Evolutionary conservation across 2,113 vertebrate genomes (phyloP), one percentile per base, ranked within the genome.

Genomic region (Theropithecus gelada): DNA sequence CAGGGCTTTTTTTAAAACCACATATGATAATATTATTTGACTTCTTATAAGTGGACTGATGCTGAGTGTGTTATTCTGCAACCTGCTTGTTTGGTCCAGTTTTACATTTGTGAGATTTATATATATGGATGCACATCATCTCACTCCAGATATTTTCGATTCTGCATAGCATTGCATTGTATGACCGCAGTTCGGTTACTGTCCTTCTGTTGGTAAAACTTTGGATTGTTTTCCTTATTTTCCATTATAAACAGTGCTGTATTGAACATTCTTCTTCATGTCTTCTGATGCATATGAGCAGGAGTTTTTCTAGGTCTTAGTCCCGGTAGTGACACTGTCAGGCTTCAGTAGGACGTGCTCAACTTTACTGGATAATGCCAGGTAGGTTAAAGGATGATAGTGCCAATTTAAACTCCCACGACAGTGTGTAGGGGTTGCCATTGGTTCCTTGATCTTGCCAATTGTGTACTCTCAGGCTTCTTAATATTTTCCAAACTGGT

Each of bases 1-100:
- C n/a, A 75, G 90, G 55, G 72, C 38, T 90, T 94, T 81, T 92
- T 85, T 90, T 2, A 3, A 78, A 91, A 55, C 80, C 70, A 40
- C 35, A 40, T 2, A 23, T 8, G 40, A n/a, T 57, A 84, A 22
- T 52, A n/a, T 57, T 38, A 13, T 32, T 66, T 48, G 14, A 14
- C 40, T 73, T 68, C 35, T 35, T 40, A 30, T 40, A 59, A 84
- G 52, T 27, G 27, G 40, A 70, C 9, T 88, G 48, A 18, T 11
- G 68, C 66, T 80, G 78, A 93, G 27, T 22, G 27, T 23, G 18
- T 57, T 61, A 32, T 66, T 75, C 50, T 55, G 55, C 32, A 30
- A 32, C 30, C n/a, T 43, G 30, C 70, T 48, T 50, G 64, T 40
- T n/a, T 32, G 27, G n/a, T 45, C 57, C 84, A 35, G 59, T 73